Conservation (phyloP, 37 sponge, comb jelly and placozoan species). For the Cladorhizidae sp. region DNA sequence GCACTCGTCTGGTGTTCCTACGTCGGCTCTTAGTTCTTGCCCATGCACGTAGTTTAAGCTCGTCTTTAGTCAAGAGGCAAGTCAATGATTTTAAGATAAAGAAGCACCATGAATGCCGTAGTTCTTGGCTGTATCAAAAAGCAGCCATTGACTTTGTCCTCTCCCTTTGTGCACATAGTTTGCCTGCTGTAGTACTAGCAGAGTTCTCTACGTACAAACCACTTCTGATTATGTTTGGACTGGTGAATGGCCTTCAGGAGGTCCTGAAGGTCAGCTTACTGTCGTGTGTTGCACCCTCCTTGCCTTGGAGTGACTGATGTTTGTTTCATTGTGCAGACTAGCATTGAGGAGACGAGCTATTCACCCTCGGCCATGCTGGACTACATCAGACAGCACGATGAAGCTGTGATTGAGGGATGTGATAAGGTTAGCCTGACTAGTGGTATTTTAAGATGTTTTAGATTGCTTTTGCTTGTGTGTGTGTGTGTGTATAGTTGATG, state of each 20-base stretch:
- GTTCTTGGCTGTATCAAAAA: background rate
- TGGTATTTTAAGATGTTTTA: background rate
- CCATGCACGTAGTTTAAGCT: slow-evolving; percentile 67
- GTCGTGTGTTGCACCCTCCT: background rate
- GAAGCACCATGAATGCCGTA: no score
- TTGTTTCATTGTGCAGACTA: background rate
- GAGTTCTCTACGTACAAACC: slow-evolving; percentile 84
- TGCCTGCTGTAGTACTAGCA: slow-evolving; percentile 45
- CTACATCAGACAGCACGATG: slow-evolving; percentile 72
- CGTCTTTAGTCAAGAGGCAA: slow-evolving; percentile 60
- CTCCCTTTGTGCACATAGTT: slow-evolving; percentile 29
- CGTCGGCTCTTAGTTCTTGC: slow-evolving; percentile 67
- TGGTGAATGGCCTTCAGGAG: slow-evolving; percentile 71
- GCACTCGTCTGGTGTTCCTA: slow-evolving; percentile 46
- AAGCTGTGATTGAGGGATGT: slow-evolving; percentile 46
- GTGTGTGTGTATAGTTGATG: background rate
- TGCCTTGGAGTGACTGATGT: background rate
- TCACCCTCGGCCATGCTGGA: slow-evolving; percentile 64
- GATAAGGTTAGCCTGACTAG: slow-evolving; percentile 63
- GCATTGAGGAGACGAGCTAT: background rate
- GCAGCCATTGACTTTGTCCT: background rate
- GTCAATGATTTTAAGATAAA: background rate
- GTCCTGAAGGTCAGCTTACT: slow-evolving; percentile 59
- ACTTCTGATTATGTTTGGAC: slow-evolving; percentile 63
- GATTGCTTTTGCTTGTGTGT: background rate